Base-by-base conservation (phyloP, 92 coral and sea anemone genomes). In the Isaurus tuberculatus region DNA sequence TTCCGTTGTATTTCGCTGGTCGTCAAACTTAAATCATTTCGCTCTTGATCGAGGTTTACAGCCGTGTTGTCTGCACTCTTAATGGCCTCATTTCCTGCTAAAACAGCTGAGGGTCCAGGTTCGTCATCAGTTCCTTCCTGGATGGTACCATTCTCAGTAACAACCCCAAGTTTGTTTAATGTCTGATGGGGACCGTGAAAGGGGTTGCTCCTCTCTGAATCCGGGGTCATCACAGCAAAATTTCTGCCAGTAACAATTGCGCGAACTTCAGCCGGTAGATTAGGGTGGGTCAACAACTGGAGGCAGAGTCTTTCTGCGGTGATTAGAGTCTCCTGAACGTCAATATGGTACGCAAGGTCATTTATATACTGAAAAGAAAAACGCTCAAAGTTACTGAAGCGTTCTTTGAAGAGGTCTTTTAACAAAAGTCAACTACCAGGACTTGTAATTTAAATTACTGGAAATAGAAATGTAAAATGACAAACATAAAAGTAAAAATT, bases 171-270 rank as follows among this genome's bases (percentile, higher is more conserved):
- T 60, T 69, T 4, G 44, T 77, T 29, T 22, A 55, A 40, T 4
- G 82, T 33, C 68, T 70, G 51, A 65, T 77, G 82, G 27, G 82
- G 82, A 17, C 31, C 82, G 29, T 77, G 91, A 78, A 91, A 81
- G 8, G 97, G 97, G 44, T 93, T 91, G 53, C 89, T 79, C 55
- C 89, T 72, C 71, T 91, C 97, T 19, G 92, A 74, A 77, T 93
- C 93, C 2, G 97, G 97, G 19, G 97, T 93, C 97, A 90, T 92
- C 66, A 90, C 90, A 8, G 95, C 96, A 26, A 90, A 98, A 73
- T 92, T 94, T 68, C 77, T 90, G 57, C 99, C 99, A 0, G 89
- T 90, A 36, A 96, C 79, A 23, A 94, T 89, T 30, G 92, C 90
- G 33, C 88, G 88, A 27, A 96, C 96, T 36, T 96, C 98, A 63